Evolutionary conservation across 2,888 invertebrate species (phyloP).

Genomic region (Ormia ochracea): DNA sequence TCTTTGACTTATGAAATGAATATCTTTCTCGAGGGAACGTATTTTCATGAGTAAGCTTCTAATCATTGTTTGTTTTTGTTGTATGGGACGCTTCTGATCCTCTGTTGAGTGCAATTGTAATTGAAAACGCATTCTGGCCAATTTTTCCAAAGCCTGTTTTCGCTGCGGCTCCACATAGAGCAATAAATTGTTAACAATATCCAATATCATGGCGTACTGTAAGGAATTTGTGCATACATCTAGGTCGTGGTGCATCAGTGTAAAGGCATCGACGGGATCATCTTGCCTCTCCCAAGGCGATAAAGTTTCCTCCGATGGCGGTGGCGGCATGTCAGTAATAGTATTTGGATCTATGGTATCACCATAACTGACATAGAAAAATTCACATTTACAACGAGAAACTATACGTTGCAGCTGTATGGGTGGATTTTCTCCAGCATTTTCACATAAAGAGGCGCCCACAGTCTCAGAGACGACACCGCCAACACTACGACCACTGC

Average conservation of each 20-base stretch:
- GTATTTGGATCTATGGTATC: constrained; percentile 81
- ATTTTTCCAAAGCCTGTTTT: constrained; percentile 88
- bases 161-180: constrained; percentile 97
- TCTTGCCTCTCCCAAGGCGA: constrained; percentile 89
- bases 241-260: constrained; percentile 97
- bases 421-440: constrained; percentile 79
- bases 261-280: constrained; percentile 96
- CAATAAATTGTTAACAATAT: constrained; percentile 97
- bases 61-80: constrained; percentile 90
- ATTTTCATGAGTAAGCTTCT: constrained; percentile 86
- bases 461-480: constrained; percentile 96
- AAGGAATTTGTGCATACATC: constrained; percentile 98
- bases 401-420: constrained; percentile 95
- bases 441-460: constrained; percentile 85
- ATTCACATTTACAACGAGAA: constrained; percentile 97
- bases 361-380: constrained; percentile 96
- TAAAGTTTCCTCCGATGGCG: constrained; percentile 83
- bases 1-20: constrained; percentile 89
- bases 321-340: constrained; percentile 83
- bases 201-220: constrained; percentile 96
- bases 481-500: constrained; percentile 97
- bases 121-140: constrained; percentile 96
- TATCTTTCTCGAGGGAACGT: constrained; percentile 91
- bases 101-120: constrained; percentile 93
- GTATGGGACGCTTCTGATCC: constrained; percentile 94